A percentile compares a stretch with the other conserved stretches of the same genome.
phyloP scores from a whole-genome alignment of 2,888 invertebrate species.

The Sarcophaga caerulescens region DNA sequence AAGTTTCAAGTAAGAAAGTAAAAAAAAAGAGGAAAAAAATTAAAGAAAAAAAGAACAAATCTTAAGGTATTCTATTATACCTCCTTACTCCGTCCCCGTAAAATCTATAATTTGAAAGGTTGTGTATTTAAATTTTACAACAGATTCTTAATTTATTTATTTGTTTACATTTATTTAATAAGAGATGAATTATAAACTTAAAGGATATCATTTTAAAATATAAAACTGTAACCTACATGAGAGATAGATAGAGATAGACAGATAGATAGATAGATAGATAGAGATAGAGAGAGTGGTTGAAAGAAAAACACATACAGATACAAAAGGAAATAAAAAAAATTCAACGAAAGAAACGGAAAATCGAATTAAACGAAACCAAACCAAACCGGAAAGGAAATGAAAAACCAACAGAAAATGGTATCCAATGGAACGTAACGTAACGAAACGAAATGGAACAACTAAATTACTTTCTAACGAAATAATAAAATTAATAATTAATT shows the following conservation, averaged over 20 bases:
- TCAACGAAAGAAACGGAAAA: background rate
- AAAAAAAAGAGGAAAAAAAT: conserved; percentile 18
- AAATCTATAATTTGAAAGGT: conserved; percentile 75
- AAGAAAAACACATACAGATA: too few species aligned
- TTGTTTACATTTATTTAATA: conserved; percentile 24
- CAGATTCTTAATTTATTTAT: conserved; percentile 54
- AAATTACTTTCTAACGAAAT: background rate
- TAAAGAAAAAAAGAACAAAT: conserved; percentile 21
- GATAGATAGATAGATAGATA: too few species aligned
- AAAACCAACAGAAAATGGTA: background rate
- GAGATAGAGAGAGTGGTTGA: too few species aligned
- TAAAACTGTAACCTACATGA: conserved; percentile 47
- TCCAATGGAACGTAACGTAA: background rate
- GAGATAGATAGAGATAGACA: background rate
- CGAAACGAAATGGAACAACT: background rate
- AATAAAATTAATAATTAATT: background rate
- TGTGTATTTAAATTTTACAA: conserved; percentile 67
- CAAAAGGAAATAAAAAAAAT: background rate
- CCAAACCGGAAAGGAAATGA: background rate
- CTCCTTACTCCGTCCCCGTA: conserved; percentile 82
- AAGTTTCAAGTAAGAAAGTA: background rate
- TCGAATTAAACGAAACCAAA: conserved; percentile 16
- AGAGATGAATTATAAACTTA: conserved; percentile 18
- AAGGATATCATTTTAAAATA: conserved; percentile 1
- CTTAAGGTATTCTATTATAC: conserved; percentile 75